Base-by-base conservation (phyloP, 2,888 invertebrate species). In the Dasysyrphus albostriatus region DNA sequence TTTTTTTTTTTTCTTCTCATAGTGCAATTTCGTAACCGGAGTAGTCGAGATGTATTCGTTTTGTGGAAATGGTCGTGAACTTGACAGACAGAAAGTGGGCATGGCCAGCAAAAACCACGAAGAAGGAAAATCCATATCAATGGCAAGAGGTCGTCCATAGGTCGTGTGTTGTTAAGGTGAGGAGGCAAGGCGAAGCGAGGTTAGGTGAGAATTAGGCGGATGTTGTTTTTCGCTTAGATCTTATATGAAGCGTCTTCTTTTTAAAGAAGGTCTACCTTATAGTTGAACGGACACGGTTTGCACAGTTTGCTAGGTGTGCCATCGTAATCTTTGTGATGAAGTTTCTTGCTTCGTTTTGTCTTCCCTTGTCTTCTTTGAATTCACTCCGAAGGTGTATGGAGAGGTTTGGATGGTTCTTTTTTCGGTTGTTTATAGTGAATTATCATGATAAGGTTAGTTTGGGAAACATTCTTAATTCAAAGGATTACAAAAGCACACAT, bases 381-480 rank as follows among this genome's bases (percentile, higher is more conserved):
- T 67, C 76, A 59, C 34, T 61, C 32, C 39, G 9, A 70, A 12
- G 56, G 54, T 44, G 42, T 3, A 32, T 32, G 32, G 32, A 6
- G 14, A 12, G 32, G 32, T 32, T 32, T 8, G 56, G 24, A 8
- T 5, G 0, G n/a, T n/a, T n/a, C n/a, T 19, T 39, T 19, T 75
- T 79, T 63, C 29, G 32, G 44, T n/a, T 61, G 74, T 67, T 47
- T 61, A 47, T 61, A 56, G 67, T 54, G 77, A 89, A 90, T 89
- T 91, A 91, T 91, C 91, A 89, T 90, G 91, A 90, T 90, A 24
- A 90, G 90, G 89, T 90, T 82, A 58, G 54, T n/a, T 37, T 63
- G 42, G 67, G 39, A 70, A 72, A 47, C 73, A 9, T 14, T 34
- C 32, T 69, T 47, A 73, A 65, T 72, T 77, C 63, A 34, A 19